Evolutionary conservation across 2,797 vertebrate genomes (phyloP), one percentile per base, ranked within the genome.

Genomic region (Trichosurus vulpecula): DNA sequence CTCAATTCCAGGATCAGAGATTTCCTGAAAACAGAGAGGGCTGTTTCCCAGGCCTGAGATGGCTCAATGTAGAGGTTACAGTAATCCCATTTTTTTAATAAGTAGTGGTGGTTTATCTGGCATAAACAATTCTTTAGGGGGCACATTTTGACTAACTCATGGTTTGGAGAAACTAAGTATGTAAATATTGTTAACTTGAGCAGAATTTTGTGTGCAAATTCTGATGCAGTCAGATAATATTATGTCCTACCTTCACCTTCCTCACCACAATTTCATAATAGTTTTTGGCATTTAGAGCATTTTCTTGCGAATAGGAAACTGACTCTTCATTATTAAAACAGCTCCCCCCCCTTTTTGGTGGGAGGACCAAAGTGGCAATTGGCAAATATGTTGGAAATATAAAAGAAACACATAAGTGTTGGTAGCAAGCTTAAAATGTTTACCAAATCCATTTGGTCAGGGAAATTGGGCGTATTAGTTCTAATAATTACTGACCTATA

Each of bases 151-250:
- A 81, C 19, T 96, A 97, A 95, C 12, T 91, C 27, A n/a, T 87
- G 96, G 94, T 97, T 97, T 97, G 96, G 96, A 96, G 96, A 96
- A 97, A 92, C 96, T 95, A 97, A 98, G 92, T 92, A 92, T 61
- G 94, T 95, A 95, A 97, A 95, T 90, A 94, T 30, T 55, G 35
- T 96, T 94, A 96, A 93, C 57, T 96, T 93, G 41, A 93, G 56
- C 54, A 95, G 93, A 95, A 93, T 95, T 96, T 92, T 92, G 93
- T 74, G 87, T 66, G 61, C 91, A 96, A 94, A 95, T 96, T 96
- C 93, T 74, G 97, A 30, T 94, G 90, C 90, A 94, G 94, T 61
- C 92, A 89, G 55, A 96, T 52, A 61, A 35, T 93, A 96, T 47
- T 94, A 27, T 94, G 19, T 41, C 31, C 41, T 93, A 92, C 95